These are phyloP conservation scores for Ardeotis arabs DNA, from an alignment of 2,113 vertebrate genomes.

Conservation along the genomic window DNA sequence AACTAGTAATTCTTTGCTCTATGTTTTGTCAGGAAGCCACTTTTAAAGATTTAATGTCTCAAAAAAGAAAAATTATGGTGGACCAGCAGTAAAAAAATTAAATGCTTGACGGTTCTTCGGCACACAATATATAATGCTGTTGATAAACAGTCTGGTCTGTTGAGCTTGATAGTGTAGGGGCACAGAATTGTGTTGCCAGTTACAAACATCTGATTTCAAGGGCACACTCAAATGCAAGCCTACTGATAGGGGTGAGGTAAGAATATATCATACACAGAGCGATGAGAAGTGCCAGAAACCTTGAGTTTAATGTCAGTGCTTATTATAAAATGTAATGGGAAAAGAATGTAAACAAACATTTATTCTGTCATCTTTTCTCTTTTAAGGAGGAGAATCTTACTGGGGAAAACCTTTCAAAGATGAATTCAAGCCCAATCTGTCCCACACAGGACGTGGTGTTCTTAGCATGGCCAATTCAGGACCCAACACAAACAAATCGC, in stretches of 20 bases:
- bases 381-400: constrained; percentile 89
- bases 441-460: constrained; percentile 90
- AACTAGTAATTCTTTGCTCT: neutral
- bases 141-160: neutral
- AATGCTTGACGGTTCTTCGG: neutral
- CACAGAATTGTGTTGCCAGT: neutral
- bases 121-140: neutral
- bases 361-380: neutral
- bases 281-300: neutral
- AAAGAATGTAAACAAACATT: neutral
- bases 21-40: neutral
- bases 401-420: constrained; percentile 96
- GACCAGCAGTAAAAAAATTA: neutral
- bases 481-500: constrained; percentile 97
- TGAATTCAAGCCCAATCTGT: constrained; percentile 93
- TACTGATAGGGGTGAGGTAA: neutral
- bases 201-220: neutral
- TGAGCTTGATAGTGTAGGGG: neutral
- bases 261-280: neutral
- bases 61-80: neutral
- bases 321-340: neutral
- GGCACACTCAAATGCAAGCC: neutral
- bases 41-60: constrained; percentile 11
- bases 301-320: neutral
- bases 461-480: constrained; percentile 99